Evolutionary conservation across 2,113 vertebrate genomes (phyloP), one percentile per base, ranked within the genome.

Genomic region (Calidris pygmaea): DNA sequence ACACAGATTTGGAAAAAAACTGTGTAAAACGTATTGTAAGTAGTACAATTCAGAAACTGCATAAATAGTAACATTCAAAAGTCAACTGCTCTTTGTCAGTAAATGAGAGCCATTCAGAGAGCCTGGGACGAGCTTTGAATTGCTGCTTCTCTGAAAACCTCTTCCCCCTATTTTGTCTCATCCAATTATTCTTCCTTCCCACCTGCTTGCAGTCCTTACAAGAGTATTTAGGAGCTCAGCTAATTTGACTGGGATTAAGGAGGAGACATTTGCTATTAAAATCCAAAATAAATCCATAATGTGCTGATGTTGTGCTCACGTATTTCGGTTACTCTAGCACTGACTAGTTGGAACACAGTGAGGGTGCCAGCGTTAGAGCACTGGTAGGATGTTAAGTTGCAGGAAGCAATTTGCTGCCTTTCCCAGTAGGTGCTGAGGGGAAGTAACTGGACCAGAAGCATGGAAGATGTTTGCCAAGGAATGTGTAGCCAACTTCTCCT

Each of bases 261-360:
- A 47, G 62, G 34, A 26, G n/a, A 58, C 21, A 47, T 67, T 39
- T 60, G 34, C 12, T 35, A 68, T 34, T 30, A 26, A 76, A 78
- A 75, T 72, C 23, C 16, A 59, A 37, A 4, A n/a, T 17, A 27
- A 90, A 53, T n/a, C 68, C 48, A n/a, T 18, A 10, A 24, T 10
- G 17, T 52, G 58, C 72, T 41, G 47, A 10, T 0, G 0, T 2
- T 12, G 7, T 32, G n/a, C 20, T 65, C 8, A 17, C 9, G 7
- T 6, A 7, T 89, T 48, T 50, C 83, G 66, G 20, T 30, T 34
- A 1, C 52, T 41, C 63, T 12, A 17, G 14, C 39, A n/a, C 55
- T 80, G 63, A 14, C 32, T 75, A 24, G 15, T 59, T 3, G 43
- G 43, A 34, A 65, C 8, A 20, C 72, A 9, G 13, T 5, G 32